Base-by-base conservation (phyloP, 2,797 vertebrate genomes). In the Myotis findleyi region DNA sequence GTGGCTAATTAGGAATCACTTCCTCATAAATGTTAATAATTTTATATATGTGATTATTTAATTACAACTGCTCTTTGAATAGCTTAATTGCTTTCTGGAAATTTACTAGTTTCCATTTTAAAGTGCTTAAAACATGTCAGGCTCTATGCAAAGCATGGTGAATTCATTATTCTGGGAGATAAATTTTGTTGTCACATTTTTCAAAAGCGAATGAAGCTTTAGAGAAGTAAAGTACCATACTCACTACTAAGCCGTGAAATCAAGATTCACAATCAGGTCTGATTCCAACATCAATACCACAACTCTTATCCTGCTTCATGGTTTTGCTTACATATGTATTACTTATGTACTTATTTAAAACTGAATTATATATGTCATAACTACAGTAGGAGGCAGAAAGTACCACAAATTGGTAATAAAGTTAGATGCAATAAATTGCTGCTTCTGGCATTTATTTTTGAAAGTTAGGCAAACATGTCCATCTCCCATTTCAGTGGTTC, bases 11-110 rank as follows among this genome's bases (percentile, higher is more conserved):
- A 95, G 72, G 38, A 93, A 84, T 1, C 9, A 87, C 27, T 59
- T 97, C 44, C 80, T 92, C 59, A 53, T 77, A 85, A 95, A 85
- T 77, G 62, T 88, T 55, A 88, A 88, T 30, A 82, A 80, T 81
- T 87, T 38, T 87, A 59, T 30, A 69, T 49, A 87, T 27, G 92
- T 88, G 69, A 94, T 73, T 95, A 81, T 86, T 90, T 91, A 41
- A 83, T 79, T 72, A 89, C n/a, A 96, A 73, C 16, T 55, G 53
- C 14, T 83, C 51, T 81, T 76, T 69, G 33, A 88, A 17, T 93
- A 85, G 57, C 41, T 90, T 77, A 93, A 81, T 79, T 95, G 68
- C 47, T 95, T 90, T 80, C 79, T 96, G 49, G 16, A 16, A 20
- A 41, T 57, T 89, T 86, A 76, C 62, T 82, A 72, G 36, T 79